These are phyloP conservation scores for Pogonocichla stellata DNA, from an alignment of 2,113 vertebrate genomes.

Conservation along the genomic window DNA sequence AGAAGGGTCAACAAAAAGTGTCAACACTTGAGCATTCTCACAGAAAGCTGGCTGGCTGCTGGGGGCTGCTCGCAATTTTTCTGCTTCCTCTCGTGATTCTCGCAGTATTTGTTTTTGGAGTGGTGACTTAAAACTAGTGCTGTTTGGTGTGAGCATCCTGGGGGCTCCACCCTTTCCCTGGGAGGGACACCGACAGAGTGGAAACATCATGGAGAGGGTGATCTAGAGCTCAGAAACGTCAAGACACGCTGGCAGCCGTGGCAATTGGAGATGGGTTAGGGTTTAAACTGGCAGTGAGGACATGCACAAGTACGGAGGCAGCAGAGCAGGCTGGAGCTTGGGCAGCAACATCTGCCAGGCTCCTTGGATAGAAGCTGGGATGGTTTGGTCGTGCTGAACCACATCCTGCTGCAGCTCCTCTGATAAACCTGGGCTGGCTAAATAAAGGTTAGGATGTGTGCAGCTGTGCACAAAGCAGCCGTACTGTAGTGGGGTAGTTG, in stretches of 20 bases:
- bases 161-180: background rate
- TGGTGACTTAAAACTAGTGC: background rate
- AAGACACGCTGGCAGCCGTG: background rate
- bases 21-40: background rate
- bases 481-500: fast-evolving
- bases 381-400: background rate
- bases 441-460: background rate
- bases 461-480: background rate
- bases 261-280: background rate
- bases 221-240: background rate
- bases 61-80: background rate
- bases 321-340: background rate
- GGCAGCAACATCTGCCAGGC: background rate
- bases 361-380: background rate
- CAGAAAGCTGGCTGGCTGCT: background rate
- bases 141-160: background rate
- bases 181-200: background rate
- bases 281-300: background rate
- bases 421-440: background rate
- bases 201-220: background rate
- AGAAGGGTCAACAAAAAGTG: slow-evolving; percentile 13
- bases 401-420: slow-evolving; percentile 30
- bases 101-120: background rate
- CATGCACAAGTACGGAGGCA: background rate
- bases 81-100: background rate